Evolutionary conservation across 2,797 vertebrate genomes (phyloP), one percentile per base, ranked within the genome.

Genomic region (Acrossocheilus fasciatus): DNA sequence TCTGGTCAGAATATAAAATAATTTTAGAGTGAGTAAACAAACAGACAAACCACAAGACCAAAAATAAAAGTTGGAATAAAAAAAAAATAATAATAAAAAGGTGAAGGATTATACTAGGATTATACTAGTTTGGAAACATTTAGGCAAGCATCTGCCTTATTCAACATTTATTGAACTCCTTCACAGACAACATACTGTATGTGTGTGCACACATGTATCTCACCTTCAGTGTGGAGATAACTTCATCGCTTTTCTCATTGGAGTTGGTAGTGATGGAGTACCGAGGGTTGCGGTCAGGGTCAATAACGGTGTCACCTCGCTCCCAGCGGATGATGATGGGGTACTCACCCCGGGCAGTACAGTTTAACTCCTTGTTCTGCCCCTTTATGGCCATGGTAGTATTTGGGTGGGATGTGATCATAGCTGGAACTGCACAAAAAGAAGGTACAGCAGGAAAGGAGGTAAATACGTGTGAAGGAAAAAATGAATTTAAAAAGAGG

Each of bases 261-360:
- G 98, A 98, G 93, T 97, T 94, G 84, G 98, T 99, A 92, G 97
- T 93, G 87, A 99, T 99, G 92, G 98, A 95, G 23, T 99, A 99
- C 45, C 98, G 96, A 91, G 97, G 94, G 94, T 97, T 98, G 41
- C 98, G 96, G 94, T 98, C 98, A 0, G 98, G 97, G 93, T 99
- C 98, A 30, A 99, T 99, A 91, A 99, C 98, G 0, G 97, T 99
- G 95, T 99, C 98, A 0, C 98, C 98, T 83, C 98, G 97, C 93
- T 99, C 98, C 98, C 98, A 99, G 93, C 98, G 98, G 92, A 99
- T 99, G 92, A 99, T 99, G 94, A 99, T 99, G 86, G 98, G 98
- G 88, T 98, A 96, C 92, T 99, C 98, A 0, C 98, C 98, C 10
- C 98, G 95, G 0, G 98, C 98, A 0, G 98, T 99, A 95, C 98